These are phyloP conservation scores for Eurypyga helias DNA, from an alignment of 2,113 vertebrate species.

Conservation along the genomic window DNA sequence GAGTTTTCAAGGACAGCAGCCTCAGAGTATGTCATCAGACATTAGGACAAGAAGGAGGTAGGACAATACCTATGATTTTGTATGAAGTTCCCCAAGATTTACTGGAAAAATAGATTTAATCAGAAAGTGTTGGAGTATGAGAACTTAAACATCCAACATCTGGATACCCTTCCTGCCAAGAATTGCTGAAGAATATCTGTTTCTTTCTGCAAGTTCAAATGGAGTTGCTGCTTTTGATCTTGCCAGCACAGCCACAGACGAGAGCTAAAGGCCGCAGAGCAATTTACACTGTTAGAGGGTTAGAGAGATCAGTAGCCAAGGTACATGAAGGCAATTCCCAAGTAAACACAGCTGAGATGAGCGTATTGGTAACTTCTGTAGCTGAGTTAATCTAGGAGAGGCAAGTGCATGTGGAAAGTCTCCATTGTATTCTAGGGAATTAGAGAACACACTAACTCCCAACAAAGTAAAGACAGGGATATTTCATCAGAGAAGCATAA, in stretches of 20 bases:
- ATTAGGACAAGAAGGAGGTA: background rate
- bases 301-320: background rate
- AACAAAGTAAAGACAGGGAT: background rate
- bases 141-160: no score
- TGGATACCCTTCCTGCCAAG: background rate
- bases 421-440: background rate
- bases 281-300: background rate
- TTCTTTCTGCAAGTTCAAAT: background rate
- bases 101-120: background rate
- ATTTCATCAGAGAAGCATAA: background rate
- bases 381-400: background rate
- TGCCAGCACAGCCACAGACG: background rate
- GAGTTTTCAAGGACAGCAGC: background rate
- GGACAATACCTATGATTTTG: background rate
- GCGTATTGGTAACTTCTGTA: fast-evolving
- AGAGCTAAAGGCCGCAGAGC: background rate
- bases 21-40: background rate
- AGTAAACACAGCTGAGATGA: background rate
- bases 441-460: background rate
- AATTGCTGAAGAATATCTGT: background rate
- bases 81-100: background rate
- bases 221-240: background rate
- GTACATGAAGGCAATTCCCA: background rate
- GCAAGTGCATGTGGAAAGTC: background rate
- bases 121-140: background rate